Evolutionary conservation across 2,797 vertebrate species (phyloP), one percentile per base, ranked within the genome.

Genomic region (Enteromius treurensis): DNA sequence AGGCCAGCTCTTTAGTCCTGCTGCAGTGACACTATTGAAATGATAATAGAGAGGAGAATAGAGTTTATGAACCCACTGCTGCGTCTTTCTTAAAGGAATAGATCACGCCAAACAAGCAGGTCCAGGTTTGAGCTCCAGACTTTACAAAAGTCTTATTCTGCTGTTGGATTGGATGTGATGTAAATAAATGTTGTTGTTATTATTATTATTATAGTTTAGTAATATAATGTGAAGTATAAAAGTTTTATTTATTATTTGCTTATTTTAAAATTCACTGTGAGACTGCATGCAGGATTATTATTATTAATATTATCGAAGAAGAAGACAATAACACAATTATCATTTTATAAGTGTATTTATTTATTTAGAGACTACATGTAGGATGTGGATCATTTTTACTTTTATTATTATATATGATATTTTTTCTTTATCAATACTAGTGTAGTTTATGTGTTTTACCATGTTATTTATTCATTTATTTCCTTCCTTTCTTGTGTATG

Each of bases 21-120:
- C 26, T 64, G 60, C 80, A 58, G 83, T 42, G 67, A 86, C 55
- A 47, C 76, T 84, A 86, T 82, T 84, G 84, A 86, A 73, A 80
- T 74, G 45, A 68, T 45, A 76, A 80, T 84, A n/a, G 47, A 73
- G 69, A 32, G 40, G 58, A 77, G 60, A 67, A 47, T 17, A 67
- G 67, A 32, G 51, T 45, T 69, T 45, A 21, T 10, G 40, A 51
- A 67, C 23, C 21, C 17, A 60, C 49, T 3, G 21, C 14, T 23
- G 53, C 21, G 75, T 62, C 14, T 9, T 19, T 55, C 65, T 65
- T 11, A 40, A 60, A 77, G 23, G 23, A 17, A 19, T 45, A 45
- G 58, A 42, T 53, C 51, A 45, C 9, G 11, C 19, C 4, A 68
- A 68, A 69, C 32, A 0, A 21, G 10, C 70, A 11, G 23, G 23